A percentile compares a stretch with the other conserved stretches of the same genome.
phyloP scores from a whole-genome alignment of 2,113 vertebrate species.

The Poicephalus gulielmi region DNA sequence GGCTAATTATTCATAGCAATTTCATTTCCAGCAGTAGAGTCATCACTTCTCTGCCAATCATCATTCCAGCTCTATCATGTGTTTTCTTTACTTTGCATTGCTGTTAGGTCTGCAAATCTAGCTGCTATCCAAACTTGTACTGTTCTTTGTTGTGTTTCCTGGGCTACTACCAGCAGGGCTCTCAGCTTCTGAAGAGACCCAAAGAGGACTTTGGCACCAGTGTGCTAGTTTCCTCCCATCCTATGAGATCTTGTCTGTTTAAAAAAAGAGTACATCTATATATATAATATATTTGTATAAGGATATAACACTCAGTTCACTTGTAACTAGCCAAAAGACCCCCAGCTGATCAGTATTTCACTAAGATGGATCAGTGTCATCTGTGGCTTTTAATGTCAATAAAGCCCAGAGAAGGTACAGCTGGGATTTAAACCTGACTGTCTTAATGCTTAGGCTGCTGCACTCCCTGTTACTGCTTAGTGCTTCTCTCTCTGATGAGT shows the following conservation, averaged over 20 bases:
- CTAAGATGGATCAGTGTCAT: not conserved
- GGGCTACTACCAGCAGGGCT: not conserved
- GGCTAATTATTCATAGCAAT: slow-evolving; percentile 48
- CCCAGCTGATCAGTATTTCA: not conserved
- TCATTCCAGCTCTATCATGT: not conserved
- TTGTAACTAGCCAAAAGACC: not conserved
- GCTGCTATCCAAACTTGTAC: not conserved
- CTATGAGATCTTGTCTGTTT: not conserved
- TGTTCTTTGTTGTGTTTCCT: not conserved
- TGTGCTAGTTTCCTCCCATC: not conserved
- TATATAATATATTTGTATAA: not conserved
- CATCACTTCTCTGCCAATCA: not conserved
- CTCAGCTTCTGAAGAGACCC: not conserved
- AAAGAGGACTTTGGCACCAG: not conserved
- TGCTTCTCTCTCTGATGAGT: not conserved
- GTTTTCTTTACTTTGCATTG: not conserved
- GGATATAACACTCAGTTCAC: not conserved
- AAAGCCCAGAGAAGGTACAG: not conserved
- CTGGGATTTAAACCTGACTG: not conserved
- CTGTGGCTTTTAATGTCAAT: not conserved
- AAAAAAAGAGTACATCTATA: not conserved
- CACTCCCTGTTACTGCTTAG: not conserved
- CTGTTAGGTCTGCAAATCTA: not conserved
- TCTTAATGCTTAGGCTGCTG: not conserved
- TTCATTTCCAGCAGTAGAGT: slow-evolving; percentile 20